These are phyloP conservation scores for Acleris emargana DNA, from an alignment of 2,888 invertebrate genomes.

Conservation along the genomic window DNA sequence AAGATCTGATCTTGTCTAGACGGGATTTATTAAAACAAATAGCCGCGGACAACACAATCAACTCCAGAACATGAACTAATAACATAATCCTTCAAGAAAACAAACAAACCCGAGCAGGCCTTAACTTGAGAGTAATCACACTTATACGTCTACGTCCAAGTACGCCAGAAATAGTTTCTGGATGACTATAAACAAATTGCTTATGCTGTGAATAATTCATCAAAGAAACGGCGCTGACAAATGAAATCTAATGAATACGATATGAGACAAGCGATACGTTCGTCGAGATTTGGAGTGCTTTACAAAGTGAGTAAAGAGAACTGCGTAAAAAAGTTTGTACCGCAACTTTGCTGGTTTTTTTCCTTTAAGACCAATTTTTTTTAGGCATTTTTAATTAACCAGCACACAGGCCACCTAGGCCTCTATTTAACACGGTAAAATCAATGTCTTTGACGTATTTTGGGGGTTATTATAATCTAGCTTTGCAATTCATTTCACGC, in stretches of 20 bases:
- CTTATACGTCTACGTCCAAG: conserved; percentile 56
- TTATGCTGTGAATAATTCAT: conserved; percentile 75
- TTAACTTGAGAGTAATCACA: conserved; percentile 52
- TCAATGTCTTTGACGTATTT: no score
- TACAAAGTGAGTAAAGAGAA: not conserved
- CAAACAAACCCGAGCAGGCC: conserved; percentile 25
- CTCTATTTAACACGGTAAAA: no score
- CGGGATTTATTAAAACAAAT: conserved; percentile 15
- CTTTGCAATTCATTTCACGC: no score
- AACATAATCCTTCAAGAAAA: conserved; percentile 18
- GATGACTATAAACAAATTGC: conserved; percentile 74
- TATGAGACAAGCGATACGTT: conserved; percentile 64
- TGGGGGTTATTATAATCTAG: no score
- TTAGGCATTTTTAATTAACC: no score
- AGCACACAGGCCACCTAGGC: no score
- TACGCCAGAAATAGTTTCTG: conserved; percentile 56
- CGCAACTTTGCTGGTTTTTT: no score
- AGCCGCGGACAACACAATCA: conserved; percentile 27
- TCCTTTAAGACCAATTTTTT: no score
- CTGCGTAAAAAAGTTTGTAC: not conserved
- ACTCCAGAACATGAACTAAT: conserved; percentile 11
- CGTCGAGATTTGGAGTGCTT: conserved; percentile 52
- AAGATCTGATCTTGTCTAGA: conserved; percentile 12
- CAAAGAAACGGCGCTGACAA: conserved; percentile 76
- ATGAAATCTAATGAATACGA: conserved; percentile 81